Percentiles rank a stretch among this genome's conserved stretches.
These are phyloP conservation scores for Corvus cornix DNA, from an alignment of 2,113 vertebrate species.

Conservation along the genomic window DNA sequence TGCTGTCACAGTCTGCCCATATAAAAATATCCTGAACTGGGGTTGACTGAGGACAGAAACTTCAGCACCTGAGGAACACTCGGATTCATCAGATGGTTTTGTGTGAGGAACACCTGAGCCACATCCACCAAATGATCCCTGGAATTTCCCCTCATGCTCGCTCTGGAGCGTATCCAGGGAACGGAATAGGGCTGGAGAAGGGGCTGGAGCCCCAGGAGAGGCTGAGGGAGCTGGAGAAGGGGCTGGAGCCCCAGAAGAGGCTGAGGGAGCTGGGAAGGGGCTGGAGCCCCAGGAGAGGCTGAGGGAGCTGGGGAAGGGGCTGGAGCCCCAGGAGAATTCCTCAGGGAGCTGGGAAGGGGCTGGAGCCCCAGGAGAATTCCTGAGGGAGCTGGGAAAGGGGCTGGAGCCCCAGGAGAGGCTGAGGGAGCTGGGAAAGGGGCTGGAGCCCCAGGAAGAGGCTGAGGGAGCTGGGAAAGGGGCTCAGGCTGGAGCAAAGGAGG, in stretches of 20 bases:
- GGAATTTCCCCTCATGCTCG: not conserved
- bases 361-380: too few species aligned
- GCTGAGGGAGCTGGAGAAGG: too few species aligned
- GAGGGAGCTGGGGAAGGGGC: too few species aligned
- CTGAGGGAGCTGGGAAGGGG: too few species aligned
- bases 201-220: not conserved
- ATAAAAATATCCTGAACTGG: too few species aligned
- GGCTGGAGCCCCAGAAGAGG: too few species aligned
- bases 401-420: not conserved
- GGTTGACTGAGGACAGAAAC: not conserved
- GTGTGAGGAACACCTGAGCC: not conserved
- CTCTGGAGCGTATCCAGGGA: not conserved
- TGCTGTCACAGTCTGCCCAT: not conserved
- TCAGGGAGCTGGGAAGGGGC: not conserved
- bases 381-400: too few species aligned
- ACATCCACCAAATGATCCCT: not conserved
- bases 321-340: too few species aligned
- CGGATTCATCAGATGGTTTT: fast-evolving
- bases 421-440: too few species aligned
- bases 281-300: too few species aligned
- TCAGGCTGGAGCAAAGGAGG: not conserved
- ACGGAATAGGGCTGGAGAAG: not conserved
- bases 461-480: too few species aligned
- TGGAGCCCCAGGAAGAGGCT: too few species aligned
- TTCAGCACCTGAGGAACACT: not conserved